Base-by-base conservation (phyloP, 1,140 invertebrate species). In the Caenorhabditis tropicalis region DNA sequence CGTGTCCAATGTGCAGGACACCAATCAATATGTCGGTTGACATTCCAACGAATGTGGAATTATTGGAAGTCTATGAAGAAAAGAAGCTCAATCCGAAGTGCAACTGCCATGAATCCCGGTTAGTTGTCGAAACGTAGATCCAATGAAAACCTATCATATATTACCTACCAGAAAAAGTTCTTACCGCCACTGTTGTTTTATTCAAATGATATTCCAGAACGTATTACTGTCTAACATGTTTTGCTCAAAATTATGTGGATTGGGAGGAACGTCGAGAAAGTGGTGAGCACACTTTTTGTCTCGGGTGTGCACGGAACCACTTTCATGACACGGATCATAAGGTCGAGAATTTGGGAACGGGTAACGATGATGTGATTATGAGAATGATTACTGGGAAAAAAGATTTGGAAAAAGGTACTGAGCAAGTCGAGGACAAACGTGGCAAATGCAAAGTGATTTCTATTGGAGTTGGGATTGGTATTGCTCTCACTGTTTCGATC, bases 251-350 rank as follows among this genome's bases (percentile, higher is more conserved):
- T 33, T 70, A 70, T n/a, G 60, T 27, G 10, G 31, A 70, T n/a
- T 70, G 60, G 60, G 60, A 70, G 15, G 60, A 70, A 15, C 60
- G 60, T n/a, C 60, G 60, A 6, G 60, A 70, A 39, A 70, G 60
- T 12, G 60, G 60, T 36, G 60, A 70, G 60, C 60, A 70, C 31
- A 70, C 33, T 15, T 70, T 70, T 33, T 70, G 60, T 36, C 39
- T 70, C 33, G 60, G 60, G 15, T 70, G 60, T 36, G 60, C 60
- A 36, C n/a, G 60, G 31, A 36, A 70, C 21, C 60, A 70, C 24
- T 29, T 70, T 7, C 21, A 70, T 36, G 33, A 70, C 4, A 33
- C n/a, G 31, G 60, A 70, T 15, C 60, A 70, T 16, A 70, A 70
- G 39, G 19, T 70, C 19, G 39, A 36, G 33, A 10, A 58, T 27